phyloP scores from a whole-genome alignment of 1,140 invertebrate genomes.

The Papilio glaucus region DNA sequence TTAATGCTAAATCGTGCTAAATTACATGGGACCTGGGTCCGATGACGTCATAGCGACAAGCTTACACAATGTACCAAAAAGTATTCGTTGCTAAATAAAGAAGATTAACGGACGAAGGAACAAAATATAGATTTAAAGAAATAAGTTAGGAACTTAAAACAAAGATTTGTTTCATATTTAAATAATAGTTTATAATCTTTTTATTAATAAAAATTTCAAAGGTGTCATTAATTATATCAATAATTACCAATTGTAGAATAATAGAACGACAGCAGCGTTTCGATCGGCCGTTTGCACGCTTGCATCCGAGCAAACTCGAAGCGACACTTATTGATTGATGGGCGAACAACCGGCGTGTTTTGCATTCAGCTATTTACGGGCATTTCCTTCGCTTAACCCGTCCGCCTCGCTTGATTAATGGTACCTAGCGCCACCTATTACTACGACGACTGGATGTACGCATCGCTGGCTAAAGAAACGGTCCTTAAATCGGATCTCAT shows the following conservation, averaged over 20 bases:
- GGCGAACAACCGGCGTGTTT: slow-evolving; percentile 76
- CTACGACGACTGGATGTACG: slow-evolving; percentile 60
- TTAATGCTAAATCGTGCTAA: too few species aligned
- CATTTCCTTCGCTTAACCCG: slow-evolving; percentile 79
- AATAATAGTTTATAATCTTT: too few species aligned
- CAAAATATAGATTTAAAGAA: background rate
- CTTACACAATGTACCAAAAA: too few species aligned
- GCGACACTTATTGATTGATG: slow-evolving; percentile 75
- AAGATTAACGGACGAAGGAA: too few species aligned
- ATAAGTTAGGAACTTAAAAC: too few species aligned
- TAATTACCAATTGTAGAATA: background rate
- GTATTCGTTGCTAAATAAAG: background rate
- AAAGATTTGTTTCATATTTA: too few species aligned
- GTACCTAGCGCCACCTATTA: slow-evolving; percentile 68
- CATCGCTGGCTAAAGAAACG: slow-evolving; percentile 56
- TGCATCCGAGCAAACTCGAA: slow-evolving; percentile 8
- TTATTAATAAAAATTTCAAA: too few species aligned
- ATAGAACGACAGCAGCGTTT: slow-evolving; percentile 3
- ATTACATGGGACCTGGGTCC: too few species aligned
- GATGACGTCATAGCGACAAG: too few species aligned
- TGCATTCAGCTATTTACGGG: slow-evolving; percentile 81
- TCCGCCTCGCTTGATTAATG: slow-evolving; percentile 75
- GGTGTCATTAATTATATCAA: background rate
- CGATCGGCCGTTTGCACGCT: slow-evolving; percentile 34
- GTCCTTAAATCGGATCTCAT: slow-evolving; percentile 24